A percentile compares a stretch with the other conserved stretches of the same genome.
These are phyloP conservation scores for Phaetusa simplex DNA, from an alignment of 2,113 vertebrate species.

Conservation along the genomic window DNA sequence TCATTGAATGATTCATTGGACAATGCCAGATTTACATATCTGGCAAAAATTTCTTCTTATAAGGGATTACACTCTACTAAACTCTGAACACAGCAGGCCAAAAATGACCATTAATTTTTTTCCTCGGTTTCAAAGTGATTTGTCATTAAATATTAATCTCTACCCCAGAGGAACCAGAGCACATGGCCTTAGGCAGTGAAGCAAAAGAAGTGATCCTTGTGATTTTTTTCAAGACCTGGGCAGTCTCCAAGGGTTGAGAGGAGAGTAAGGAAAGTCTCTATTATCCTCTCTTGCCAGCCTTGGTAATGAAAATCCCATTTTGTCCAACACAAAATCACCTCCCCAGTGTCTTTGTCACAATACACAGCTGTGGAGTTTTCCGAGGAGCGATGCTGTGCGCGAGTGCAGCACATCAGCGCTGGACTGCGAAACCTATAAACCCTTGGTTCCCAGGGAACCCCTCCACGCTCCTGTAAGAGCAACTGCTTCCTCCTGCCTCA, in stretches of 20 bases:
- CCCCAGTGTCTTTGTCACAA: background rate
- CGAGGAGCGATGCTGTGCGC: rapidly evolving
- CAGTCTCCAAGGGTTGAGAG: background rate
- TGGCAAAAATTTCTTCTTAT: background rate
- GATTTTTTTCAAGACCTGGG: background rate
- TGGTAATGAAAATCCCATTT: background rate
- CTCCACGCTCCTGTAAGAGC: rapidly evolving
- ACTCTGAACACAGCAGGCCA: background rate
- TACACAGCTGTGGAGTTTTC: background rate
- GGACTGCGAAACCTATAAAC: background rate
- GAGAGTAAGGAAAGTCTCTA: background rate
- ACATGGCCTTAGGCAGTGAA: background rate
- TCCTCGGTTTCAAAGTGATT: background rate
- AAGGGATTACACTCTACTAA: background rate
- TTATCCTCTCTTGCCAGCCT: background rate
- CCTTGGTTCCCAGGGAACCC: background rate
- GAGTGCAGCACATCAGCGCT: rapidly evolving
- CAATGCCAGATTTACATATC: background rate
- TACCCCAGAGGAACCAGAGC: background rate
- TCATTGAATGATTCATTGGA: constrained; percentile 19
- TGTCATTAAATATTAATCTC: background rate
- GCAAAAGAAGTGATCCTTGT: background rate
- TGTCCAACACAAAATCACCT: background rate
- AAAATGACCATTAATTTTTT: background rate
- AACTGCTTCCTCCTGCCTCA: background rate